A percentile compares a stretch with the other conserved stretches of the same genome.
These are phyloP conservation scores for Artibeus lituratus DNA, from an alignment of 2,797 vertebrate genomes.

Conservation along the genomic window DNA sequence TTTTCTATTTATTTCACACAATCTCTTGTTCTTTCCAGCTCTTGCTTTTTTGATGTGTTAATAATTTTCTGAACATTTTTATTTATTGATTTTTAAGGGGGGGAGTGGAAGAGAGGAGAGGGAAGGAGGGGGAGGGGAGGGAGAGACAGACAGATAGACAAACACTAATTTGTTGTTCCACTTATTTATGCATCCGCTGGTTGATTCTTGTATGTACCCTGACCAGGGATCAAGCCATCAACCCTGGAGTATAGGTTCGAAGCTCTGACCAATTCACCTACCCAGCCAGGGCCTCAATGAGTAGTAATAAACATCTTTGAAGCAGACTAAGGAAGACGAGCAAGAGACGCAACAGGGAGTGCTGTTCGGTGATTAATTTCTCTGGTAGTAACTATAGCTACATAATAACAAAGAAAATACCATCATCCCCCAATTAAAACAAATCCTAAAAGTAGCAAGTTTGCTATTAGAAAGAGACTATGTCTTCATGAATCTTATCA, in stretches of 20 bases:
- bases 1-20: neutral
- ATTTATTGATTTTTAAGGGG: no score
- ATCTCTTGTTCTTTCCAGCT: neutral
- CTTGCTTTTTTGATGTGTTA: neutral
- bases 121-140: no score
- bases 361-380: neutral
- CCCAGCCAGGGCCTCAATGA: no score
- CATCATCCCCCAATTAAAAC: neutral
- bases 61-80: neutral
- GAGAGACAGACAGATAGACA: no score
- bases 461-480: neutral
- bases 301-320: neutral
- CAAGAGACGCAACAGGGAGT: neutral
- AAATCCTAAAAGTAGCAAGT: neutral
- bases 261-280: no score
- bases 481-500: neutral
- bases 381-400: neutral
- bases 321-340: neutral
- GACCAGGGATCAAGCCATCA: no score
- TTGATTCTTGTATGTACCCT: no score
- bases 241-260: no score
- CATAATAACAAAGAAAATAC: slow-evolving; percentile 3
- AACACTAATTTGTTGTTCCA: no score
- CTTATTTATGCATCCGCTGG: no score
- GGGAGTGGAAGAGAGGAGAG: no score